Evolutionary conservation across 2,113 vertebrate species (phyloP), one percentile per base, ranked within the genome.

Genomic region (Mesembrinibis cayennensis): DNA sequence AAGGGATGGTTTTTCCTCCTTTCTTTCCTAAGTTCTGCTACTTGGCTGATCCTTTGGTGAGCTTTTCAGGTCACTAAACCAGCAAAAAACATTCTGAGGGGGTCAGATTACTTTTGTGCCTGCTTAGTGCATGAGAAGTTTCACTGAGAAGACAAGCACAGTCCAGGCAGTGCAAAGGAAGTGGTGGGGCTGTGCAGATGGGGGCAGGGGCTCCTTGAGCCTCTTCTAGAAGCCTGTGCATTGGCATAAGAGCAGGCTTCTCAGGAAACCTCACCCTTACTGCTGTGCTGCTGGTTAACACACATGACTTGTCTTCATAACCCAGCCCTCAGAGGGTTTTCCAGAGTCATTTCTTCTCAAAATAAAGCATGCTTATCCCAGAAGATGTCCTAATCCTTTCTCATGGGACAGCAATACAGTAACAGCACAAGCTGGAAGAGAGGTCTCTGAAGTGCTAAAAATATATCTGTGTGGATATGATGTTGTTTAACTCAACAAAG

Each of bases 151-250:
- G 38, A n/a, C 3, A 62, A 62, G 10, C 45, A 11, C 17, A 36
- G 38, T 20, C 9, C 47, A 27, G 52, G 32, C 20, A 53, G 50
- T 27, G 56, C 14, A 38, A 79, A 59, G n/a, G 21, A 85, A 82
- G 13, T 25, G 10, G 7, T 3, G 15, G 11, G 17, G 29, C 42
- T 42, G 32, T 19, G 3, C 70, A 56, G 22, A 36, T 6, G 12
- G 17, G 4, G 27, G 13, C 3, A 3, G 0, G 0, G 9, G 7
- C 1, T 0, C 13, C 20, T 52, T 1, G 1, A 55, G 30, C 16
- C 19, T 45, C 58, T 40, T 72, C 29, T 17, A 40, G 34, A 20
- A 72, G 16, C 34, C 11, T 20, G 16, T 16, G 19, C 4, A 9
- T 50, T 45, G 45, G 11, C 15, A 2, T 3, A 42, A 86, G 22